phyloP scores from a whole-genome alignment of 1,140 invertebrate genomes.

The Musca vetustissima region DNA sequence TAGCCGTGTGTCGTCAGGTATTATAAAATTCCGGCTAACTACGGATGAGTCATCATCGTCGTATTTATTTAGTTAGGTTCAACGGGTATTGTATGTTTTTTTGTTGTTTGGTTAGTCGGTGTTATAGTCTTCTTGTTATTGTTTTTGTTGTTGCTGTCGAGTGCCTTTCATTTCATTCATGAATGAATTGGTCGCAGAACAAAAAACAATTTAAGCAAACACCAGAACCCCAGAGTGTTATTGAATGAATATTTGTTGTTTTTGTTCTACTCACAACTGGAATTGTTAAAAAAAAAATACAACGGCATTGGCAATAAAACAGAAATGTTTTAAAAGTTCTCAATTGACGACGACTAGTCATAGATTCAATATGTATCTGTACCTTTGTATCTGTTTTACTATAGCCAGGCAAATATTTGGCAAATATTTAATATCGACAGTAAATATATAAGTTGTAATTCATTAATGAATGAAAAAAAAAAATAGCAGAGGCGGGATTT shows the following conservation, averaged over 20 bases:
- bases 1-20: not conserved
- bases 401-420: too few relatives aligned
- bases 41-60: slow-evolving; percentile 27
- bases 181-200: slow-evolving; percentile 9
- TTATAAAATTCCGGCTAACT: slow-evolving; percentile 28
- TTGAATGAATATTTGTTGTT: not conserved
- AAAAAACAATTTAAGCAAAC: too few relatives aligned
- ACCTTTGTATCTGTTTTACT: too few relatives aligned
- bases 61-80: slow-evolving; percentile 9
- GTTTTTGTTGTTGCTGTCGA: slow-evolving; percentile 4
- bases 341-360: slow-evolving; percentile 2
- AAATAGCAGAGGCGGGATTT: too few relatives aligned
- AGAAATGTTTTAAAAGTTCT: too few relatives aligned
- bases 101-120: slow-evolving; percentile 2
- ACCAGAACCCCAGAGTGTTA: too few relatives aligned
- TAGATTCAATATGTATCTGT: too few relatives aligned
- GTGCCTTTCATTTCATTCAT: slow-evolving; percentile 20
- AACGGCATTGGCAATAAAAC: too few relatives aligned
- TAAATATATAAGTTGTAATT: too few relatives aligned
- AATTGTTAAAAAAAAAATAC: too few relatives aligned
- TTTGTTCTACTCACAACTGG: not conserved
- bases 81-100: not conserved
- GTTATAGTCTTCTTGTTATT: not conserved
- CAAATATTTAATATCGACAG: too few relatives aligned
- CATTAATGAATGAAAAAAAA: too few relatives aligned